Evolutionary conservation across 2,113 vertebrate genomes (phyloP).

Genomic region (Ranitomeya imitator): DNA sequence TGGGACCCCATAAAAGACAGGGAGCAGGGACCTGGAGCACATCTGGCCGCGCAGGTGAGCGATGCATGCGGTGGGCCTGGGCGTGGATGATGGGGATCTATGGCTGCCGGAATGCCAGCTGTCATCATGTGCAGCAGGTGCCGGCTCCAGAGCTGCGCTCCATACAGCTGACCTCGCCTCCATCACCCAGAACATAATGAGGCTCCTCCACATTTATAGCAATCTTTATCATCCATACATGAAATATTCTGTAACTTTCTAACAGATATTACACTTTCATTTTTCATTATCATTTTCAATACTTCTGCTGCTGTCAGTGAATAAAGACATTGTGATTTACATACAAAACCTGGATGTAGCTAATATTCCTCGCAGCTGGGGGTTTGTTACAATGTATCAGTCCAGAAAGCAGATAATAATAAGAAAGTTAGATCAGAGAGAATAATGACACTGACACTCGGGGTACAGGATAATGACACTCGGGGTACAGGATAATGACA

Average conservation of each 20-base stretch:
- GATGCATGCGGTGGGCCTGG: neutral
- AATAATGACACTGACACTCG: too few relatives aligned
- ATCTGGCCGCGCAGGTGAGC: neutral
- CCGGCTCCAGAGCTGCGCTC: neutral
- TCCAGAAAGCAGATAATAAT: too few relatives aligned
- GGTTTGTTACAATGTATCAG: neutral
- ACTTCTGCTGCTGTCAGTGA: neutral
- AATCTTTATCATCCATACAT: too few relatives aligned
- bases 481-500: too few relatives aligned
- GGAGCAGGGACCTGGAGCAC: neutral
- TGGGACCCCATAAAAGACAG: neutral
- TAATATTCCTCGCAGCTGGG: neutral
- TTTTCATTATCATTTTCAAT: neutral
- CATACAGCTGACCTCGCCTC: neutral
- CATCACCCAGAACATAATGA: too few relatives aligned
- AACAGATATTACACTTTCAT: neutral
- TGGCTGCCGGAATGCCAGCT: neutral
- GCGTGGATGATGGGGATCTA: too few relatives aligned
- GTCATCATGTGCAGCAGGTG: conserved; percentile 5
- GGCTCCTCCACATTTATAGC: too few relatives aligned
- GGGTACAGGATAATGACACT: too few relatives aligned
- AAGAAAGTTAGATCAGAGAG: too few relatives aligned
- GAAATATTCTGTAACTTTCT: too few relatives aligned
- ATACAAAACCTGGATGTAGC: neutral
- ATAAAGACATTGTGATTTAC: neutral